phyloP scores from a whole-genome alignment of 2,888 invertebrate genomes.

The Uropetala carovei region DNA sequence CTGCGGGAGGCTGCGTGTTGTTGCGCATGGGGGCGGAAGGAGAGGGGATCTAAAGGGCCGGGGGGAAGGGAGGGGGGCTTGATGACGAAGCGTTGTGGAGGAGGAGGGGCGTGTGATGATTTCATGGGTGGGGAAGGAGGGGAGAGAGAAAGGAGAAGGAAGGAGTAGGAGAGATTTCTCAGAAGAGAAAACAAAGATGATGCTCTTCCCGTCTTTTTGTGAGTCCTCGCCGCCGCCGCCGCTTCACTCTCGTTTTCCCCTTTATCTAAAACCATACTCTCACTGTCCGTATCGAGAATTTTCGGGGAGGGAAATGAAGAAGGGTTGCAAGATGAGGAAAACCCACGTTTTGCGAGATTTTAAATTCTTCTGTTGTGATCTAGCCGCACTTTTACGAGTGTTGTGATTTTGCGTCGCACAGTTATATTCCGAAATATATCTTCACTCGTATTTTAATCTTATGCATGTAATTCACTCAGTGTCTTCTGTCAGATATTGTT shows the following conservation, averaged over 20 bases:
- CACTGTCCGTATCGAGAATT: neutral
- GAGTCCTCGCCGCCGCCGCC: slow-evolving; percentile 37
- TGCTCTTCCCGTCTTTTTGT: slow-evolving; percentile 63
- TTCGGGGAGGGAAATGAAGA: neutral
- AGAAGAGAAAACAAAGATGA: slow-evolving; percentile 62
- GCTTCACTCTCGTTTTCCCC: neutral
- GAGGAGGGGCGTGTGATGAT: slow-evolving; percentile 53
- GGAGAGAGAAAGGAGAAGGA: too few species aligned
- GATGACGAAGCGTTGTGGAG: slow-evolving; percentile 41
- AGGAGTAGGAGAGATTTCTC: slow-evolving; percentile 13
- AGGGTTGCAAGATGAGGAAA: neutral
- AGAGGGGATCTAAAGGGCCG: neutral
- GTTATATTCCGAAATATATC: too few species aligned
- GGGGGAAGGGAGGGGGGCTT: neutral
- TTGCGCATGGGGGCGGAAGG: slow-evolving; percentile 21
- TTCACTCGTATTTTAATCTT: too few species aligned
- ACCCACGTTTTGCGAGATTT: neutral
- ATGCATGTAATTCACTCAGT: too few species aligned
- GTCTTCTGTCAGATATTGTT: too few species aligned
- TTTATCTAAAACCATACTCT: slow-evolving; percentile 19
- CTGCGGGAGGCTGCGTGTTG: slow-evolving; percentile 57
- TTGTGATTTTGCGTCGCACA: too few species aligned
- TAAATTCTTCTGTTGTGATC: neutral
- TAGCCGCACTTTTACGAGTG: too few species aligned
- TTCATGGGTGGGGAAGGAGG: slow-evolving; percentile 37